phyloP scores from a whole-genome alignment of 2,888 invertebrate species.

The Orchestes rusci region DNA sequence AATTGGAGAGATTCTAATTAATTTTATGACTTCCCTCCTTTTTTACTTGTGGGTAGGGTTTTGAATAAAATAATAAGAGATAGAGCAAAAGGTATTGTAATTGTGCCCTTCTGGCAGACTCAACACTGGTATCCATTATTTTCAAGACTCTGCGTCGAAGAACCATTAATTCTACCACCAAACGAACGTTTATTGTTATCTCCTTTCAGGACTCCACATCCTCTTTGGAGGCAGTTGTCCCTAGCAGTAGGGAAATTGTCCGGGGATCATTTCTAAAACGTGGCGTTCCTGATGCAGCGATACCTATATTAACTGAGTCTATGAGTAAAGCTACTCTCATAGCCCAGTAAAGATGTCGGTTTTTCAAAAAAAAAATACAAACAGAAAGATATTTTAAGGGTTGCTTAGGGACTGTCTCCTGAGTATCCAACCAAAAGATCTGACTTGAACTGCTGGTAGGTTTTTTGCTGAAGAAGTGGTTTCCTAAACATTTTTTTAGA shows the following conservation, averaged over 20 bases:
- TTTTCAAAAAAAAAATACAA: no score
- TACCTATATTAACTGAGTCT: background rate
- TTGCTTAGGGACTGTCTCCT: no score
- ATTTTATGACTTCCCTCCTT: background rate
- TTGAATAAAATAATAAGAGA: background rate
- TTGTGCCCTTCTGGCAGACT: background rate
- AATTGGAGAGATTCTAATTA: background rate
- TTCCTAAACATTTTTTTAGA: no score
- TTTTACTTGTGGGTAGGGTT: background rate
- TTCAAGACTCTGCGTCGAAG: background rate
- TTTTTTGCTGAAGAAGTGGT: no score
- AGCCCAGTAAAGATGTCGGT: no score
- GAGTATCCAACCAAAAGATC: no score
- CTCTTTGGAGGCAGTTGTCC: slow-evolving; percentile 7
- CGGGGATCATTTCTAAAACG: slow-evolving; percentile 2
- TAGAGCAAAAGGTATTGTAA: background rate
- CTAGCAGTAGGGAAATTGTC: slow-evolving; percentile 12
- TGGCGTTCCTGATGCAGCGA: background rate
- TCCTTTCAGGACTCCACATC: slow-evolving; percentile 8
- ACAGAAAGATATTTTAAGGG: no score
- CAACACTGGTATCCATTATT: slow-evolving; percentile 2
- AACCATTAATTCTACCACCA: slow-evolving; percentile 1
- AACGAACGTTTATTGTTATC: slow-evolving; percentile 5
- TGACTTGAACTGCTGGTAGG: no score
- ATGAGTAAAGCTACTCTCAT: background rate